Conservation (phyloP, 2,888 invertebrate species). For the Tachystola acroxantha region DNA sequence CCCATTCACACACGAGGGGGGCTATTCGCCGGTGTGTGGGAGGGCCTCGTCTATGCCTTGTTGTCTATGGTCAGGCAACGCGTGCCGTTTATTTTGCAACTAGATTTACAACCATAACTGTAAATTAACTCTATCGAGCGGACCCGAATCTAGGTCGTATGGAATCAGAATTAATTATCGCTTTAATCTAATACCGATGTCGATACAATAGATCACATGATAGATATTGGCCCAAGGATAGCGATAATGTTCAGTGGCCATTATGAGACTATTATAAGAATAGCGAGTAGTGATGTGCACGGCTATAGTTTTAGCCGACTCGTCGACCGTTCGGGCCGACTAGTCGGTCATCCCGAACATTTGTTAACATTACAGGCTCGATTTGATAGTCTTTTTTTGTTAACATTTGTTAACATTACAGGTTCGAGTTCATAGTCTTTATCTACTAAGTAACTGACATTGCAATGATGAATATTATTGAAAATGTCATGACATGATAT, state of each 20-base stretch:
- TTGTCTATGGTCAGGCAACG: slow-evolving; percentile 71
- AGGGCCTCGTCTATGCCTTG: slow-evolving; percentile 47
- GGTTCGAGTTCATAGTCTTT: no score
- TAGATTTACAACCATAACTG: slow-evolving; percentile 76
- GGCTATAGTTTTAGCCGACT: no score
- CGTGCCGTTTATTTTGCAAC: slow-evolving; percentile 73
- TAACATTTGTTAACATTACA: no score
- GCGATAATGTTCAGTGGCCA: neutral
- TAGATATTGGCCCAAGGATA: slow-evolving; percentile 73
- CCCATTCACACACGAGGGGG: slow-evolving; percentile 45
- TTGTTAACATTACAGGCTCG: no score
- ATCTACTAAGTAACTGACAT: no score
- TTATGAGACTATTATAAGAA: slow-evolving; percentile 34
- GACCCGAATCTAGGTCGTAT: slow-evolving; percentile 74
- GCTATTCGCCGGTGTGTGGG: slow-evolving; percentile 55
- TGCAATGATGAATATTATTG: no score
- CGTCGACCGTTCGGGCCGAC: no score
- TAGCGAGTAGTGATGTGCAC: no score
- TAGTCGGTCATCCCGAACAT: no score
- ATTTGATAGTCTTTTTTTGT: no score
- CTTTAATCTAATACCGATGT: slow-evolving; percentile 74
- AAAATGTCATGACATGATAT: no score
- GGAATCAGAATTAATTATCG: slow-evolving; percentile 78
- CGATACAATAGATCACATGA: slow-evolving; percentile 77
- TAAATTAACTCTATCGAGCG: slow-evolving; percentile 76